Conservation (phyloP, 2,888 invertebrate genomes). For the Aphrophora alni region DNA sequence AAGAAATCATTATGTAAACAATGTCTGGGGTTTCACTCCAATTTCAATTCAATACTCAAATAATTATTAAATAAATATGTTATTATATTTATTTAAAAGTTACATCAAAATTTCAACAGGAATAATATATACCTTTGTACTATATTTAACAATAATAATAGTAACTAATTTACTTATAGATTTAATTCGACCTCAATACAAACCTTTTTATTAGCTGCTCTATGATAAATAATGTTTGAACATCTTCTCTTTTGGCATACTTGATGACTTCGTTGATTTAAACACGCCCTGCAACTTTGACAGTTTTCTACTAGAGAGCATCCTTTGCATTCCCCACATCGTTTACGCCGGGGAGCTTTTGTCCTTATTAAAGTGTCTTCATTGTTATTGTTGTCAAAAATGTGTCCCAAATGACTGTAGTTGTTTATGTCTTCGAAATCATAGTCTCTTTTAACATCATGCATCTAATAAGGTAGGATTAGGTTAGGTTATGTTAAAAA, state of each 20-base stretch:
- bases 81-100: too few relatives aligned
- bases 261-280: neutral
- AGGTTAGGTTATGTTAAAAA: neutral
- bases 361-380: neutral
- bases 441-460: neutral
- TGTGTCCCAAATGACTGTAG: neutral
- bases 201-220: neutral
- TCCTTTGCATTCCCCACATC: neutral
- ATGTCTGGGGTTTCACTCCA: too few relatives aligned
- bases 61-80: too few relatives aligned
- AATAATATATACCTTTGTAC: too few relatives aligned
- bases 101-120: too few relatives aligned
- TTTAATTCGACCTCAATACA: neutral
- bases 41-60: too few relatives aligned
- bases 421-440: neutral
- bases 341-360: neutral
- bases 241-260: neutral
- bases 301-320: neutral
- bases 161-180: too few relatives aligned
- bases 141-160: too few relatives aligned
- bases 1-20: too few relatives aligned
- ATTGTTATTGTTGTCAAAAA: neutral
- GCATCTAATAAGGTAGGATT: slow-evolving; percentile 4
- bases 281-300: neutral
- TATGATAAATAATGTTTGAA: neutral